phyloP scores from a whole-genome alignment of 2,797 vertebrate genomes.

The Peromyscus nudipes region DNA sequence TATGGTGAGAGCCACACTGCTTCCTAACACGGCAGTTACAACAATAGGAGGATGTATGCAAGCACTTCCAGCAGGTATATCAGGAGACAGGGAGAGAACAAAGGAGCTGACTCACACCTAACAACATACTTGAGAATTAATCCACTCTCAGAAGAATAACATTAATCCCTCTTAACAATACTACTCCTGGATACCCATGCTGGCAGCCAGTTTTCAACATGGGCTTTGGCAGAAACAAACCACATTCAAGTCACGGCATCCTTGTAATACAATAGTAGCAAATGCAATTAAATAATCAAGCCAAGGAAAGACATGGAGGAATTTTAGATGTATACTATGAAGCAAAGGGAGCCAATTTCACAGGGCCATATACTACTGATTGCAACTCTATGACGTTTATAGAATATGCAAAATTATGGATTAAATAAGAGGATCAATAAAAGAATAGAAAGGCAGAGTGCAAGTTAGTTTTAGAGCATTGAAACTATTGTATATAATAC shows the following conservation, averaged over 20 bases:
- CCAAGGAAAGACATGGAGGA: background rate
- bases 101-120: background rate
- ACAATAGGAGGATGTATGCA: background rate
- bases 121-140: background rate
- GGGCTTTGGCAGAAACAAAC: background rate
- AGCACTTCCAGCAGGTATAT: background rate
- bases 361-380: background rate
- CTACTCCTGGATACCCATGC: background rate
- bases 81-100: background rate
- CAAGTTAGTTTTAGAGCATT: background rate
- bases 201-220: background rate
- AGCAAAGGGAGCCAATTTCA: background rate
- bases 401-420: background rate
- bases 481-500: background rate
- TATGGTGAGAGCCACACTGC: background rate
- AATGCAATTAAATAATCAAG: conserved; percentile 23
- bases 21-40: background rate
- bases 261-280: conserved; percentile 13
- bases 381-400: background rate
- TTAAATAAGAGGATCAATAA: conserved; percentile 6
- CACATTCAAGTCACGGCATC: background rate
- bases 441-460: background rate
- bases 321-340: background rate
- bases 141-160: background rate
- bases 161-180: background rate